Base-by-base conservation (phyloP, 2,888 invertebrate species). In the Drosophila lacicola region DNA sequence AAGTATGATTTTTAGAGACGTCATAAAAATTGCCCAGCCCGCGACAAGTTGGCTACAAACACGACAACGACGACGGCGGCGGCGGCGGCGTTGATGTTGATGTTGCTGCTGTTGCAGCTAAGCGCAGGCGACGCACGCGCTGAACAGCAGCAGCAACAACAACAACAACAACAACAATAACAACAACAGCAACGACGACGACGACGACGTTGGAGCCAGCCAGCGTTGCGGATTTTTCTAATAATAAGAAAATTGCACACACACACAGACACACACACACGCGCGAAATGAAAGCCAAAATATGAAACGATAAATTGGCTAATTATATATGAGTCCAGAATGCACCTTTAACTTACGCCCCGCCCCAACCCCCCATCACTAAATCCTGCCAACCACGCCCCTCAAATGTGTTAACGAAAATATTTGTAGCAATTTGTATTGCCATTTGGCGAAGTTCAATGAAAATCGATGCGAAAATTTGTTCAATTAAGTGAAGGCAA, bases 1-100 rank as follows among this genome's bases (percentile, higher is more conserved):
- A 92, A 90, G 92, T 92, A 92, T 92, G 92, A 92, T 92, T 92
- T 92, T 92, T 92, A 91, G 92, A 92, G 92, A 92, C 92, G 92
- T 92, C 92, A 92, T 92, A 92, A 92, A 91, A 92, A 91, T 92
- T 90, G 91, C 83, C 89, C 76, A 81, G 82, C 74, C 78, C 78
- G 78, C 82, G 76, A 78, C 89, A 83, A 63, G 61, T 75, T 76
- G 78, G 65, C 53, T 17, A 34, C 46, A 47, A 44, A 55, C 60
- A 63, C 58, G 67, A 66, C 54, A 55, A 25, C 66, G 74, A 62
- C 46, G 74, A 36, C 42, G 64, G 47, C 45, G 46, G 55, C 58
- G 58, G 21, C 10, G 34, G 36, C 13, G 36, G 21, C 17, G n/a
- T n/a, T n/a, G n/a, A n/a, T n/a, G 49, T 17, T 61, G 61, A 10